Evolutionary conservation across 2,888 invertebrate genomes (phyloP), one percentile per base, ranked within the genome.

Genomic region (Drosophila nigricruria): DNA sequence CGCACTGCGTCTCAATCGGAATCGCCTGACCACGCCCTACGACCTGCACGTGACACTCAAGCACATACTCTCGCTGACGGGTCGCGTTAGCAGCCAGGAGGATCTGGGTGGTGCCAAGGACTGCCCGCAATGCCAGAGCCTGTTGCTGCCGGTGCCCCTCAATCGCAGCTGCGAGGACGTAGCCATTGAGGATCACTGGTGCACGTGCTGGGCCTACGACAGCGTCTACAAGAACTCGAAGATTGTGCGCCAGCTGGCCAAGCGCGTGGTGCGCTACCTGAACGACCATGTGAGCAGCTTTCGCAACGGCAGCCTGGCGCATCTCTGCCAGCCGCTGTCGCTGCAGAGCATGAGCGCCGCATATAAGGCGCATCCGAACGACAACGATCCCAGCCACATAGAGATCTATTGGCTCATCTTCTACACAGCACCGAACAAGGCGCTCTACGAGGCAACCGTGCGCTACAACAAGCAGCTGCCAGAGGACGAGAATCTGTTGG

Each of bases 1-100:
- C 27, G 94, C 95, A 36, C 89, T 96, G 34, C 92, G 93, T 50
- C 88, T 93, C 0, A 97, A 97, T 90, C 94, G 94, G 53, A 94
- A 95, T 81, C 94, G 95, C 56, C 92, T 97, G 58, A 95, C 96
- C 0, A 96, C 96, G 18, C 97, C 97, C 0, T 97, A 95, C 81
- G 97, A 97, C 88, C 90, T 97, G 1, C 95, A 96, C 87, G 94
- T 96, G 92, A 97, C 96, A 0, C 91, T 97, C 0, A 93, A 95
- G 52, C 95, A 96, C 75, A 93, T 96, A 47, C 91, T 95, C 9
- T 90, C 92, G 6, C 78, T 95, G 43, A 94, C 95, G 0, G 93
- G 94, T 0, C 93, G 93, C 0, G 92, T 93, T 5, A 58, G 66
- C 16, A 72, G 81, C 9, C 49, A 70, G 49, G 67, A 71, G 16